Evolutionary conservation across 2,888 invertebrate genomes (phyloP), one percentile per base, ranked within the genome.

Genomic region (Odontocerum albicorne): DNA sequence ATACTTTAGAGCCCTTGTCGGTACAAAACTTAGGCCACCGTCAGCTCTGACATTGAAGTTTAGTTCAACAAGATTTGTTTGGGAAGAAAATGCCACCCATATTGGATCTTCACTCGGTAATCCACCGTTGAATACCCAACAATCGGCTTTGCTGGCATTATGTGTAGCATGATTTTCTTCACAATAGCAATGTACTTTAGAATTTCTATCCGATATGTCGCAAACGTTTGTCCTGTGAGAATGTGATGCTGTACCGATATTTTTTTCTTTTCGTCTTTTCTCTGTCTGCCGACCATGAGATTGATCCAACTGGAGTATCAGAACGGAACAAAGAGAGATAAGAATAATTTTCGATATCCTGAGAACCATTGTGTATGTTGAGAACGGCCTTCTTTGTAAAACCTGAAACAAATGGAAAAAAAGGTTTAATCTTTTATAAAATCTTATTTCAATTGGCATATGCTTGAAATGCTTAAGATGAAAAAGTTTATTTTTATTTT

Each of bases 11-110:
- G 87, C 83, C 66, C 83, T 83, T 0, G 85, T 86, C 2, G 90
- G 90, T 46, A 90, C 78, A 64, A 85, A 86, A 17, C 82, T 84
- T 44, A 90, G 72, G 2, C 82, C 81, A 10, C 86, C 86, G 64
- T 84, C 84, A n/a, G 83, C 81, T 60, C 87, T 80, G 1, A 88
- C 85, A 63, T 85, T 83, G 65, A 91, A 84, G 66, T 83, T 85
- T 33, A 90, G 74, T 65, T 85, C 83, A 60, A 83, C 79, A 63
- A 90, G 70, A 64, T 85, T 81, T 4, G 83, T 80, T 69, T 90
- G 90, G 8, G 86, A 85, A 27, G 81, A 77, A 70, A 90, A 89
- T 63, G 84, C 80, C 3, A 80, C 80, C 90, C 91, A 91, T 53
- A 87, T 80, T 2, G 82, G 79, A 64, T 89, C 85, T 56, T 86